These are phyloP conservation scores for Epistrophe grossulariae DNA, from an alignment of 2,888 invertebrate species.

Conservation along the genomic window DNA sequence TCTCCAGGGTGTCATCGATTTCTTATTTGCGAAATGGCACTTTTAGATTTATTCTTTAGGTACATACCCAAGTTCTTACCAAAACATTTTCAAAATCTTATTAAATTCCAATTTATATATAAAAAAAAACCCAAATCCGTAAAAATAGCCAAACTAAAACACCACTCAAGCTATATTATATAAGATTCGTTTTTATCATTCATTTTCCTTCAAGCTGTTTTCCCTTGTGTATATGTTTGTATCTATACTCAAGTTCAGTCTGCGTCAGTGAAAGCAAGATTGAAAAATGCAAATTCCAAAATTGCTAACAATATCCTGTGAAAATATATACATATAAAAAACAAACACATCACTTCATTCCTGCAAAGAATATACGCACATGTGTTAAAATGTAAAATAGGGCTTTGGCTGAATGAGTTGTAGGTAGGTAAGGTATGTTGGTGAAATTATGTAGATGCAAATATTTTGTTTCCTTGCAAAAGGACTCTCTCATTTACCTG, in stretches of 20 bases:
- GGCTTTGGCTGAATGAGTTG: constrained; percentile 11
- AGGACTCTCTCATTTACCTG: constrained; percentile 16
- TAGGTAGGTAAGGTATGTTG: not conserved
- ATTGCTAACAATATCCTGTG: constrained; percentile 39
- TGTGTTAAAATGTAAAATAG: constrained; percentile 59
- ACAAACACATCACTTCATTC: not conserved
- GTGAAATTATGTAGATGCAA: constrained; percentile 2
- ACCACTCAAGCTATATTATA: not conserved
- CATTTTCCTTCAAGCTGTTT: constrained; percentile 17
- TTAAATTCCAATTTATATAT: constrained; percentile 7
- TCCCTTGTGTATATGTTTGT: not conserved
- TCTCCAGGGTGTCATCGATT: constrained; percentile 72
- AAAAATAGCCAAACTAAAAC: not conserved
- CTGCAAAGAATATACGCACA: constrained; percentile 16
- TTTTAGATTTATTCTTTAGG: constrained; percentile 23
- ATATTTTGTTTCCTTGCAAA: not conserved
- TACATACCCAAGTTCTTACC: no score
- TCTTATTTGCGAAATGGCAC: constrained; percentile 52
- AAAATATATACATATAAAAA: constrained; percentile 11
- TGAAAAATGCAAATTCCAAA: constrained; percentile 58
- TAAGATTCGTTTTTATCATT: constrained; percentile 1
- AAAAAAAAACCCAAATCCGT: not conserved
- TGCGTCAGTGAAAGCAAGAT: not conserved
- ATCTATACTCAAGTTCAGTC: not conserved
- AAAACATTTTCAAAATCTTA: constrained; percentile 43